phyloP scores from a whole-genome alignment of 2,113 vertebrate species.

The Epinephelus moara region DNA sequence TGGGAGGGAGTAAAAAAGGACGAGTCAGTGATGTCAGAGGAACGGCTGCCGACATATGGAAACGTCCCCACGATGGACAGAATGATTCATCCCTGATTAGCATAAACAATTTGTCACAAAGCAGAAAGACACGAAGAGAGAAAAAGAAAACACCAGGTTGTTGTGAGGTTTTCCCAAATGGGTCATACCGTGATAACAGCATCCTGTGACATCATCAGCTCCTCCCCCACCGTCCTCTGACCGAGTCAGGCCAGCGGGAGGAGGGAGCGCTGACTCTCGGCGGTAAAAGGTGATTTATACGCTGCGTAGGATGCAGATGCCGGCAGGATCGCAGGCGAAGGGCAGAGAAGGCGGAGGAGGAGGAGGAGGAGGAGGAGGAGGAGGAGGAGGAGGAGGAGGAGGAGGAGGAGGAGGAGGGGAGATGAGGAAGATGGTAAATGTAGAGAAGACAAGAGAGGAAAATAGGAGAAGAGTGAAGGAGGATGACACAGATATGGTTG shows the following conservation, averaged over 20 bases:
- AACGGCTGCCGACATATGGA: neutral
- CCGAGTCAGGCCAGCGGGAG: slow-evolving; percentile 34
- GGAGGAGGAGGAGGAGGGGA: neutral
- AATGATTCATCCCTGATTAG: neutral
- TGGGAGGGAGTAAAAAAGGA: neutral
- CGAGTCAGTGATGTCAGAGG: neutral
- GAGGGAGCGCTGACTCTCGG: slow-evolving; percentile 28
- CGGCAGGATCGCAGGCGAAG: slow-evolving; percentile 35
- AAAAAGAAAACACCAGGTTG: neutral
- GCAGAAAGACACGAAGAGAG: slow-evolving; percentile 11
- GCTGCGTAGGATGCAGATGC: slow-evolving; percentile 64
- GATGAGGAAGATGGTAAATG: too few relatives aligned
- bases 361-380: slow-evolving; percentile 2
- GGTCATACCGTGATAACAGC: slow-evolving; percentile 22
- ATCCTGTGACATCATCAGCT: slow-evolving; percentile 3
- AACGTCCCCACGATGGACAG: neutral
- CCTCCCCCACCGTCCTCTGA: slow-evolving; percentile 34
- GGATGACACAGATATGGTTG: slow-evolving; percentile 22
- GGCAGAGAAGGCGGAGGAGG: slow-evolving; percentile 18
- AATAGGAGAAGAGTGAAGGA: neutral
- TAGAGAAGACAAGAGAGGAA: neutral
- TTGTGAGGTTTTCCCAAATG: slow-evolving; percentile 51
- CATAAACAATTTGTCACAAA: slow-evolving; percentile 4
- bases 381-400: neutral
- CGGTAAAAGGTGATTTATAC: slow-evolving; percentile 73